Percentiles rank a stretch among this genome's conserved stretches.
phyloP scores from a whole-genome alignment of 2,888 invertebrate genomes.

The Hypena proboscidalis region DNA sequence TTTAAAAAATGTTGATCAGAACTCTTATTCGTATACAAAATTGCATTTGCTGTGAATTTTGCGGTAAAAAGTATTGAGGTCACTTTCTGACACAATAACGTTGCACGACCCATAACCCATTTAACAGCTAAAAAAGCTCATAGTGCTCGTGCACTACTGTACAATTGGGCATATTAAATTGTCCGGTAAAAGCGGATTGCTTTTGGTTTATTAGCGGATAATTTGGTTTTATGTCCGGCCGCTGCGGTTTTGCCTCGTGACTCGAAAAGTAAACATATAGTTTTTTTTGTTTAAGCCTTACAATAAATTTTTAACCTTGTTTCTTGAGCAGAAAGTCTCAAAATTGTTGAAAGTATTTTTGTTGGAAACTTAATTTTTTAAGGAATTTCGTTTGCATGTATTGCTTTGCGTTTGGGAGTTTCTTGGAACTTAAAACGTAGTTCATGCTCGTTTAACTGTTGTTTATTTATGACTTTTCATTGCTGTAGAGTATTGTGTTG shows the following conservation, averaged over 20 bases:
- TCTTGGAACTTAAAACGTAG: conserved; percentile 10
- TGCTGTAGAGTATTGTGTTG: too few species aligned
- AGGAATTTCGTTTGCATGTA: conserved; percentile 13
- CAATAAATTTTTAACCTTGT: conserved; percentile 32
- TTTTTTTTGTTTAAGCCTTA: conserved; percentile 28
- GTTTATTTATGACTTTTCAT: too few species aligned
- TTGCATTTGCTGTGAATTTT: too few species aligned
- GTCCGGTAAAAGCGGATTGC: conserved; percentile 66
- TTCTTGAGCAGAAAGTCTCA: not conserved
- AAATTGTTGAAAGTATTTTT: conserved; percentile 5
- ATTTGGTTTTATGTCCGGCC: conserved; percentile 75
- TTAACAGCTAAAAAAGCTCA: conserved; percentile 39
- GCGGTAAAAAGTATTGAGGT: too few species aligned
- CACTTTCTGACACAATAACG: conserved; percentile 17
- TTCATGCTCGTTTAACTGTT: too few species aligned
- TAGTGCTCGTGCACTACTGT: conserved; percentile 33
- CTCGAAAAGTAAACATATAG: conserved; percentile 70
- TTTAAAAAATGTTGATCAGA: too few species aligned
- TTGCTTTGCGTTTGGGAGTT: conserved; percentile 8
- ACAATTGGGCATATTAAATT: conserved; percentile 61
- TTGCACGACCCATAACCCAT: conserved; percentile 36
- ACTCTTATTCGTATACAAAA: too few species aligned
- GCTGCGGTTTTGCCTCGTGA: conserved; percentile 62
- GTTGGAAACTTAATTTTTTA: conserved; percentile 14
- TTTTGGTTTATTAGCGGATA: conserved; percentile 77